Base-by-base conservation (phyloP, 2,113 vertebrate genomes). In the Pterocles burchelli region DNA sequence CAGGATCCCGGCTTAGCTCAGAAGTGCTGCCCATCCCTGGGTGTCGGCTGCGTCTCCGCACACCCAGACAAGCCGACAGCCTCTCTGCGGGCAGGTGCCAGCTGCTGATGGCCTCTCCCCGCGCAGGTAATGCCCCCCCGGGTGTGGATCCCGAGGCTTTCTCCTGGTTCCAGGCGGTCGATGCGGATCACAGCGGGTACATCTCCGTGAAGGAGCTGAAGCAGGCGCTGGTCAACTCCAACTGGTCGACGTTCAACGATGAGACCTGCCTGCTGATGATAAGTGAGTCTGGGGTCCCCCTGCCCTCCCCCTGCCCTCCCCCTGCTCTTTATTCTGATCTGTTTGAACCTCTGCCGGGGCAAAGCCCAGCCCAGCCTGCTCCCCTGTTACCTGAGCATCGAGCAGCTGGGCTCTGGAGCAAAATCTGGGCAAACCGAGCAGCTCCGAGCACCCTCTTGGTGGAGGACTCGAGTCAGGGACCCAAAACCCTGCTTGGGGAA, bases 251-350 rank as follows among this genome's bases (percentile, higher is more conserved):
- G 2, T 99, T 99, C 97, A 99, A 98, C 8, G 99, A 99, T 0
- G 99, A 99, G 96, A 99, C 99, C 6, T 99, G 99, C 92, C 96
- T 98, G 73, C 98, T 99, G 98, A 99, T 99, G 99, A 98, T 99
- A 90, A 99, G 99, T 99, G 96, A 99, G 99, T 98, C 6, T 13
- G 74, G 68, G n/a, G 1, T 6, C 28, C 17, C 61, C 34, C 18
- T 21, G 16, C 22, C 38, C 52, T 52, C 28, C 17, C 61, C 34
- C 18, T 21, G 16, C 22, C 38, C 52, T 52, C 48, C 18, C 34
- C 10, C 46, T 25, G 76, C 3, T 15, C 17, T 9, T 31, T 0
- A 3, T 20, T n/a, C 38, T 9, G 17, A 3, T 41, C 15, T 3
- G 0, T 26, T 24, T 16, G 65, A 71, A 8, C 4, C 15, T 22